A percentile compares a stretch with the other conserved stretches of the same genome.
Conservation (phyloP, 2,113 vertebrate species). For the Ursus arctos region DNA sequence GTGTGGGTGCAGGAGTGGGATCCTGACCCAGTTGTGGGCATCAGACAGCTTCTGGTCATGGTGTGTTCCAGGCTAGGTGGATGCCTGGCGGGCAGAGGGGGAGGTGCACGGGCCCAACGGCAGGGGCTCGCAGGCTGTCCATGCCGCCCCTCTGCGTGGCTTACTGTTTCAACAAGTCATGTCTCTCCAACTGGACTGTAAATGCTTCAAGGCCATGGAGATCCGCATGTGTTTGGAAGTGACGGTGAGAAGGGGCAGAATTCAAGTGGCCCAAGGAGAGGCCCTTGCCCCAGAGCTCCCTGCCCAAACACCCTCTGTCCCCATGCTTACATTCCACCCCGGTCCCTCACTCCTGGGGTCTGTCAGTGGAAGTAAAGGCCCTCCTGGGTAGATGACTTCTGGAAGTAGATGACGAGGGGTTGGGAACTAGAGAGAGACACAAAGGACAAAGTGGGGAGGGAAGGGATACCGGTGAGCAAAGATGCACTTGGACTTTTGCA, state of each 20-base stretch:
- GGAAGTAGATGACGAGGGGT: accelerated
- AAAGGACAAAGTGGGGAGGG: accelerated
- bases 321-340: background rate
- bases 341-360: background rate
- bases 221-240: background rate
- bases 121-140: background rate
- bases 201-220: background rate
- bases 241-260: background rate
- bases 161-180: background rate
- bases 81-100: background rate
- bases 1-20: background rate
- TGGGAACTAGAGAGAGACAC: background rate
- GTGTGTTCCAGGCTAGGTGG: background rate
- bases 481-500: background rate
- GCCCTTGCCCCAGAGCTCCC: background rate
- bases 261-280: background rate
- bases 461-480: background rate
- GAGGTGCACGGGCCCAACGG: background rate
- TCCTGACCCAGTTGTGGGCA: background rate
- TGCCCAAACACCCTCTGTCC: background rate
- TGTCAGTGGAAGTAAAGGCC: background rate
- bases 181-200: background rate
- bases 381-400: background rate
- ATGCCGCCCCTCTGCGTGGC: background rate
- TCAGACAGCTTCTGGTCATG: background rate